These are phyloP conservation scores for Cnemophilus loriae DNA, from an alignment of 2,113 vertebrate species.

Conservation along the genomic window DNA sequence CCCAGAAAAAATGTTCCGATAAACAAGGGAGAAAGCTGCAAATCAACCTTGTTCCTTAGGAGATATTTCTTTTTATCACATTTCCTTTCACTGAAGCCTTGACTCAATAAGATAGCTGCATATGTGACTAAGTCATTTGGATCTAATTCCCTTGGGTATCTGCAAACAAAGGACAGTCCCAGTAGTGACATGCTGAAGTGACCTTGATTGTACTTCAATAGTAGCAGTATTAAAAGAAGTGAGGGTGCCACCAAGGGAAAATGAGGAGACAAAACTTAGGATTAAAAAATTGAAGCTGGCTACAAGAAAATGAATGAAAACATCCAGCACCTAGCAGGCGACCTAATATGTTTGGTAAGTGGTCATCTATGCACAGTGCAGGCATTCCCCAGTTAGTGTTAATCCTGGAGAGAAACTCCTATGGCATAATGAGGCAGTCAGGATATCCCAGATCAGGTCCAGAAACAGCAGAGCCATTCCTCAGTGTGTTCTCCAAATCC, in stretches of 20 bases:
- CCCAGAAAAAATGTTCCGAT: neutral
- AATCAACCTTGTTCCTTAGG: neutral
- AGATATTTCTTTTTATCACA: neutral
- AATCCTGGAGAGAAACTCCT: neutral
- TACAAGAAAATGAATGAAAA: neutral
- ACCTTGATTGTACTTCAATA: neutral
- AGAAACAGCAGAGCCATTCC: neutral
- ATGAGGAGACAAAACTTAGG: neutral
- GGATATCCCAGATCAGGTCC: neutral
- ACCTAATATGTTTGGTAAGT: neutral
- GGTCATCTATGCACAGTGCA: too few relatives aligned
- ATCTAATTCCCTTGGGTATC: neutral
- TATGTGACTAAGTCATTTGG: neutral
- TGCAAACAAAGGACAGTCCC: neutral
- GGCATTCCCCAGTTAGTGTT: neutral
- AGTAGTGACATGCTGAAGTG: neutral
- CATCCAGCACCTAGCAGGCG: neutral
- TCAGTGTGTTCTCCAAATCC: fast-evolving
- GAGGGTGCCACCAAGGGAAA: neutral
- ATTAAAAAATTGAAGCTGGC: neutral
- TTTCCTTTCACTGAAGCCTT: neutral
- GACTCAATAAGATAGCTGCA: neutral
- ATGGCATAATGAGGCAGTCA: neutral
- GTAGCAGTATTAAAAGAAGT: neutral
- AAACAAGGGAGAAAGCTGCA: neutral